Conservation (phyloP, 2,888 invertebrate genomes). For the Megaustenia siamemsis region DNA sequence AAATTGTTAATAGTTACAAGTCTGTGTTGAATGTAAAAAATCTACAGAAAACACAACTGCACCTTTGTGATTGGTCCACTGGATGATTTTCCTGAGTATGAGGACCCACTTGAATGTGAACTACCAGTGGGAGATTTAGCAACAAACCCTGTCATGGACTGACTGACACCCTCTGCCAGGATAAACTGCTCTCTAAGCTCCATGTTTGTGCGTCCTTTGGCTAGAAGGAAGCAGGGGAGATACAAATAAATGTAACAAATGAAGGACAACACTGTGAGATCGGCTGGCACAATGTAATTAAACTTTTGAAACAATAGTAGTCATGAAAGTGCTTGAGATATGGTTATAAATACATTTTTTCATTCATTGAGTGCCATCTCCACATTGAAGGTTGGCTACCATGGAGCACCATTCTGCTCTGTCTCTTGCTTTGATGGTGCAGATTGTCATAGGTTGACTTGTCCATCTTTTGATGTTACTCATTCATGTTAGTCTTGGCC, state of each 20-base stretch:
- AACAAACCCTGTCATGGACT: constrained; percentile 99
- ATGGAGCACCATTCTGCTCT: no score
- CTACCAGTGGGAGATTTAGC: constrained; percentile 89
- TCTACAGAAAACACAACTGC: background rate
- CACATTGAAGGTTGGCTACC: no score
- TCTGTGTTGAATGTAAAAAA: background rate
- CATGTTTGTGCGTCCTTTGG: constrained; percentile 99
- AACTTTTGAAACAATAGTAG: no score
- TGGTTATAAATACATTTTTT: no score
- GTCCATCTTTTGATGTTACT: no score
- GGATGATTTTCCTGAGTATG: constrained; percentile 71
- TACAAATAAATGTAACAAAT: background rate
- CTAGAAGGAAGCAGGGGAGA: constrained; percentile 82
- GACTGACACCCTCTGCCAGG: constrained; percentile 95
- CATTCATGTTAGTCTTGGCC: no score
- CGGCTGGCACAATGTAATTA: no score
- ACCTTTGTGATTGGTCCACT: constrained; percentile 98
- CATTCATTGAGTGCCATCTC: no score
- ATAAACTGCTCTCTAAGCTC: constrained; percentile 99
- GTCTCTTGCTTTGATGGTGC: no score
- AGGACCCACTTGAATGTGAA: constrained; percentile 76
- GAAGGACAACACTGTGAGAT: no score
- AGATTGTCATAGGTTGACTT: no score
- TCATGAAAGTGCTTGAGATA: no score
- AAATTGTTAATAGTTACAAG: background rate